A percentile compares a stretch with the other conserved stretches of the same genome.
Conservation (phyloP, 2,888 invertebrate genomes). For the Macrosoma leucophasiata region DNA sequence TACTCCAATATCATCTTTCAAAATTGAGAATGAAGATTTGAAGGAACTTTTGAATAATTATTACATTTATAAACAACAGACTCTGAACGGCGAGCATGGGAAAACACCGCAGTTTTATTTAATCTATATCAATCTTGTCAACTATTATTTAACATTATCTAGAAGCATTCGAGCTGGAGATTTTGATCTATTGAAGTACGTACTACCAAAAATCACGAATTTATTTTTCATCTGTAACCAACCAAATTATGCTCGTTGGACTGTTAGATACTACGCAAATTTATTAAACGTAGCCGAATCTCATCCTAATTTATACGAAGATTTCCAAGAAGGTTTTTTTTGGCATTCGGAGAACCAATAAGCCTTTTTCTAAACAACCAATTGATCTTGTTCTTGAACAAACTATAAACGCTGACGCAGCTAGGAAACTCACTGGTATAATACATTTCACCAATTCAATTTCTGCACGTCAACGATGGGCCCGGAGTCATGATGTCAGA, state of each 20-base stretch:
- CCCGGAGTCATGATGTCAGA: slow-evolving; percentile 26
- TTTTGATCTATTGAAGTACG: slow-evolving; percentile 12
- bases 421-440: slow-evolving; percentile 29
- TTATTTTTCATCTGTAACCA: slow-evolving; percentile 25
- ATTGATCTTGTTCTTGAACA: slow-evolving; percentile 32
- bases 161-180: slow-evolving; percentile 20
- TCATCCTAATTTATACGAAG: slow-evolving; percentile 22
- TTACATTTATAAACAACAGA: slow-evolving; percentile 9
- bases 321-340: slow-evolving; percentile 21
- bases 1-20: slow-evolving; percentile 7
- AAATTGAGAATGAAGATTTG: slow-evolving; percentile 15
- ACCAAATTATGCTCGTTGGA: slow-evolving; percentile 27
- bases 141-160: slow-evolving; percentile 11
- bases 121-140: slow-evolving; percentile 14
- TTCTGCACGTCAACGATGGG: slow-evolving; percentile 26
- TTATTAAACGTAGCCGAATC: slow-evolving; percentile 21
- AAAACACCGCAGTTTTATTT: slow-evolving; percentile 22
- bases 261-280: slow-evolving; percentile 23
- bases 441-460: slow-evolving; percentile 25
- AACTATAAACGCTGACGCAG: slow-evolving; percentile 40
- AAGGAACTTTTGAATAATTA: slow-evolving; percentile 13
- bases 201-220: slow-evolving; percentile 23
- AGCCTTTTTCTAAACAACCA: slow-evolving; percentile 27
- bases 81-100: slow-evolving; percentile 14
- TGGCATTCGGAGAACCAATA: slow-evolving; percentile 25